These are phyloP conservation scores for Pseudotriccus pelzelni DNA, from an alignment of 2,797 vertebrate species.

Conservation along the genomic window DNA sequence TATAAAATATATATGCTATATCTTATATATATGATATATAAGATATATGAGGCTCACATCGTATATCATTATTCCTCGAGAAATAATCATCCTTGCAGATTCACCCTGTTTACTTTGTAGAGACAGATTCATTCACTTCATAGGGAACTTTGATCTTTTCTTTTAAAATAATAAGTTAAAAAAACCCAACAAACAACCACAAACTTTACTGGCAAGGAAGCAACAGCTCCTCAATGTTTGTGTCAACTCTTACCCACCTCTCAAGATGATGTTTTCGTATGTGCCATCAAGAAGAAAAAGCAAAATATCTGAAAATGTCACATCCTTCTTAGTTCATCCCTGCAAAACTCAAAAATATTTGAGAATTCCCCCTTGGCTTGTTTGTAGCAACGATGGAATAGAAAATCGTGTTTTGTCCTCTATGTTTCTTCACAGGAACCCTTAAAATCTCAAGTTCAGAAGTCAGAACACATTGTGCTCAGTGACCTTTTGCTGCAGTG, in stretches of 20 bases:
- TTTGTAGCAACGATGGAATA: not conserved
- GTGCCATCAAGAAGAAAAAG: not conserved
- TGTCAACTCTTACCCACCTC: not conserved
- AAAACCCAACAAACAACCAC: not conserved
- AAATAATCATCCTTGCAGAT: not conserved
- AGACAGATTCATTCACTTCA: not conserved
- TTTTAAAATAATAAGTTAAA: not conserved
- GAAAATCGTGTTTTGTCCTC: slow-evolving; percentile 13
- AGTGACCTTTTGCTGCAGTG: slow-evolving; percentile 28
- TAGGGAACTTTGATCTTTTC: not conserved
- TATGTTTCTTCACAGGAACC: not conserved
- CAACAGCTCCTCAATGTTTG: not conserved
- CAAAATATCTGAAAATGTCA: slow-evolving; percentile 40
- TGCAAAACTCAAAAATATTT: not conserved
- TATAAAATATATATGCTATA: no score
- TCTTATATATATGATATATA: no score
- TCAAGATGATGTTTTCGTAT: not conserved
- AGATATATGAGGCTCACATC: not conserved
- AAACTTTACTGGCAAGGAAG: not conserved
- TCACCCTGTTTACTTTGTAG: not conserved
- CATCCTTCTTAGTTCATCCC: not conserved
- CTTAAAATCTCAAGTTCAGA: slow-evolving; percentile 10
- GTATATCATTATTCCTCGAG: not conserved
- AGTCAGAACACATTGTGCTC: slow-evolving; percentile 15
- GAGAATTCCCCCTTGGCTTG: slow-evolving; percentile 9